Percentiles rank a stretch among this genome's conserved stretches.
phyloP scores from a whole-genome alignment of 2,888 invertebrate species.

The Euplexia lucipara region DNA sequence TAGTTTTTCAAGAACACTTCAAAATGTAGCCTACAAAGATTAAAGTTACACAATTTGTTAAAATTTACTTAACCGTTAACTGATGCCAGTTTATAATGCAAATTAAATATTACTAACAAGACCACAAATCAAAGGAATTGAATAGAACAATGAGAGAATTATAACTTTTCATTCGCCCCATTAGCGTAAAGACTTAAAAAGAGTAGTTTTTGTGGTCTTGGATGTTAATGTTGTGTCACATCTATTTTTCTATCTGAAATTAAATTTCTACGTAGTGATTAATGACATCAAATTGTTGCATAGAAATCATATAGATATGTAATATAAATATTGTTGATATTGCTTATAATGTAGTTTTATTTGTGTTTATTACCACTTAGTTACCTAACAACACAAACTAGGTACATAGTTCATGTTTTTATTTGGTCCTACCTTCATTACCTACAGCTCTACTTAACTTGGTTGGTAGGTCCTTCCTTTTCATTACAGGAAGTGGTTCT shows the following conservation, averaged over 20 bases:
- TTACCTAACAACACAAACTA: slow-evolving; percentile 11
- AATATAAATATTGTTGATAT: slow-evolving; percentile 90
- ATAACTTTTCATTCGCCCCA: slow-evolving; percentile 56
- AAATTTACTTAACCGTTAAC: slow-evolving; percentile 36
- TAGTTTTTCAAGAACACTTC: slow-evolving; percentile 76
- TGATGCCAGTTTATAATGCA: slow-evolving; percentile 48
- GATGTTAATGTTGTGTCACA: slow-evolving; percentile 82
- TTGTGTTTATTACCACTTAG: slow-evolving; percentile 51
- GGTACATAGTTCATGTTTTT: not conserved
- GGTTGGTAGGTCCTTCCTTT: too few relatives aligned
- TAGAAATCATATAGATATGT: slow-evolving; percentile 82
- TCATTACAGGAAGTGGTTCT: too few relatives aligned
- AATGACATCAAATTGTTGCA: slow-evolving; percentile 81
- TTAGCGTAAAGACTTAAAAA: slow-evolving; percentile 51
- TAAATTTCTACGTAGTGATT: slow-evolving; percentile 76
- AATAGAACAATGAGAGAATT: slow-evolving; percentile 53
- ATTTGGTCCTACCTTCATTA: slow-evolving; percentile 6
- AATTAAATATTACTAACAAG: slow-evolving; percentile 71
- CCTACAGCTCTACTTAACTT: not conserved
- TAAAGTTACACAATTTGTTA: slow-evolving; percentile 61
- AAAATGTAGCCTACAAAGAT: slow-evolving; percentile 57
- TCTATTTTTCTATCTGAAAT: slow-evolving; percentile 86
- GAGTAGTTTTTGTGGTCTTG: slow-evolving; percentile 73
- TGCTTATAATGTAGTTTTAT: slow-evolving; percentile 86
- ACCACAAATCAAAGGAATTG: slow-evolving; percentile 74